Evolutionary conservation across 2,888 invertebrate genomes (phyloP).

Genomic region (Ypsolopha sequella): DNA sequence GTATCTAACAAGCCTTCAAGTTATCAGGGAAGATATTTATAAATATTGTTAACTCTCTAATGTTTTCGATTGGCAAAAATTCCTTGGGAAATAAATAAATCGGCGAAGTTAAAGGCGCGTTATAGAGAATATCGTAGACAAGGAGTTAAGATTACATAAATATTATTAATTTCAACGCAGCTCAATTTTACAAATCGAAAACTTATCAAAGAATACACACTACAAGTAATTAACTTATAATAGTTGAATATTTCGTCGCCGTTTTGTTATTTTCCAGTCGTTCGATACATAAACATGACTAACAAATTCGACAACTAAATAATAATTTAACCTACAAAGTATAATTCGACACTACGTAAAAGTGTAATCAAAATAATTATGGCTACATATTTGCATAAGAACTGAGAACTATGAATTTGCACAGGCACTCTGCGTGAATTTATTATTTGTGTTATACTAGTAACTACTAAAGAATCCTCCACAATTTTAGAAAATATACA

Average conservation of each 20-base stretch:
- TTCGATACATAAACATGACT: slow-evolving; percentile 3
- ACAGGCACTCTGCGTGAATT: slow-evolving; percentile 69
- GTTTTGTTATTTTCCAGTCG: not conserved
- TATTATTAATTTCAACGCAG: not conserved
- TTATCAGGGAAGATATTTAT: slow-evolving; percentile 33
- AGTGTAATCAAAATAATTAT: slow-evolving; percentile 55
- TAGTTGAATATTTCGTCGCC: not conserved
- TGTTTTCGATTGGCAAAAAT: not conserved
- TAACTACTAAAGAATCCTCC: slow-evolving; percentile 37
- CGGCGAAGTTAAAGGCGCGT: not conserved
- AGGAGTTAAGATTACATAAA: not conserved
- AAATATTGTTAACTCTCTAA: not conserved
- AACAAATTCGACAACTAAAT: slow-evolving; percentile 16
- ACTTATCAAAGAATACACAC: not conserved
- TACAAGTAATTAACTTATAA: slow-evolving; percentile 1
- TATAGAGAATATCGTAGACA: not conserved
- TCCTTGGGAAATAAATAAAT: not conserved
- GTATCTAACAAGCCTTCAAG: slow-evolving; percentile 48
- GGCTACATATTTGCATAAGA: slow-evolving; percentile 55
- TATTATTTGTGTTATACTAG: slow-evolving; percentile 41
- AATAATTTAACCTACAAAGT: slow-evolving; percentile 48
- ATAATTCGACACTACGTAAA: slow-evolving; percentile 55
- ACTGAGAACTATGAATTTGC: slow-evolving; percentile 46
- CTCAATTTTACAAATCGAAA: slow-evolving; percentile 4
- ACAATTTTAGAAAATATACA: slow-evolving; percentile 44